These are phyloP conservation scores for Antennarius maculatus DNA, from an alignment of 2,797 vertebrate species.

Conservation along the genomic window DNA sequence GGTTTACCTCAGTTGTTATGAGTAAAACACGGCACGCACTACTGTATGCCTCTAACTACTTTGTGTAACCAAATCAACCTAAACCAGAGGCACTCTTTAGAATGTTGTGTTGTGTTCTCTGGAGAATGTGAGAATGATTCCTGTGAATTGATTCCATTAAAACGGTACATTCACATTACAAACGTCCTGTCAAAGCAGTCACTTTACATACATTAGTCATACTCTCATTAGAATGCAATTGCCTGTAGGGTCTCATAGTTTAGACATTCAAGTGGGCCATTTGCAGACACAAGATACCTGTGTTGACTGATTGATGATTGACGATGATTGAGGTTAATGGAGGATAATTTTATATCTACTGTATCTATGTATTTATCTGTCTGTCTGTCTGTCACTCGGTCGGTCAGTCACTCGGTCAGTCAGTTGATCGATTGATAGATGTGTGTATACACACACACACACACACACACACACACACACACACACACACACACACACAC, in stretches of 20 bases:
- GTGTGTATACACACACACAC: too few relatives aligned
- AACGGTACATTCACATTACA: conserved; percentile 61
- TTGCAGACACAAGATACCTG: background rate
- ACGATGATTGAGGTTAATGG: background rate
- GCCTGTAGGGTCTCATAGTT: conserved; percentile 3
- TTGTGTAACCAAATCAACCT: conserved; percentile 1
- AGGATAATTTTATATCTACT: too few relatives aligned
- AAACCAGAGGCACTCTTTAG: background rate
- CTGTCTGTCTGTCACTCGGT: too few relatives aligned
- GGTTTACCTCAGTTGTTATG: too few relatives aligned
- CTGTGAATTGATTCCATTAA: conserved; percentile 53
- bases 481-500: too few relatives aligned
- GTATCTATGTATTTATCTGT: too few relatives aligned
- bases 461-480: too few relatives aligned
- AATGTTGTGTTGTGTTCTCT: background rate
- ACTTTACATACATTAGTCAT: conserved; percentile 52
- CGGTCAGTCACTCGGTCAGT: too few relatives aligned
- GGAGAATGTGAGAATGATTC: conserved; percentile 28
- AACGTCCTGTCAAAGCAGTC: conserved; percentile 48
- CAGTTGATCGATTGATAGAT: too few relatives aligned
- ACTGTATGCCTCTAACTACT: too few relatives aligned
- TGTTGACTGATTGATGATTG: background rate
- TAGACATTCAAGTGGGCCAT: background rate
- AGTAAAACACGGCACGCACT: too few relatives aligned
- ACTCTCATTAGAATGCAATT: conserved; percentile 8